These are phyloP conservation scores for Eudyptes chrysolophus DNA, from an alignment of 2,113 vertebrate genomes.

Conservation along the genomic window DNA sequence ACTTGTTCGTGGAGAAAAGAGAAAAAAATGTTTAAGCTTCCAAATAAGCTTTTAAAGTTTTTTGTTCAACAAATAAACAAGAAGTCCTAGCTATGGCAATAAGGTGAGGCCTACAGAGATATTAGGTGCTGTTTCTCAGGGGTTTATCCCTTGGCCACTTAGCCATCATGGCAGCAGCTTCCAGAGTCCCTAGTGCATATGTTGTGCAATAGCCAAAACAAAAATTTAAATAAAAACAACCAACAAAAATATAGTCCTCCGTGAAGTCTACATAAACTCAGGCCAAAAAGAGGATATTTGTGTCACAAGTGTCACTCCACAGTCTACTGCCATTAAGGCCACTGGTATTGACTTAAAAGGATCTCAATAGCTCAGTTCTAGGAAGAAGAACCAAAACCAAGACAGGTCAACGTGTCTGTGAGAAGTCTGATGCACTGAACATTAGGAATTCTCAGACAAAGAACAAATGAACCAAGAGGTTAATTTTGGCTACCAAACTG, in stretches of 20 bases:
- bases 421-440: constrained; percentile 70
- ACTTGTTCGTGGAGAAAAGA: constrained; percentile 76
- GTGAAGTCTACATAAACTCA: constrained; percentile 76
- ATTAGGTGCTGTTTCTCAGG: constrained; percentile 76
- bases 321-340: constrained; percentile 82
- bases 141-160: constrained; percentile 77
- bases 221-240: constrained; percentile 60
- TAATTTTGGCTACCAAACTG: constrained; percentile 84
- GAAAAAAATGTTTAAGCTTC: constrained; percentile 77
- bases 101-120: constrained; percentile 79
- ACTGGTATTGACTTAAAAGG: constrained; percentile 76
- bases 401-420: constrained; percentile 72
- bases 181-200: constrained; percentile 82
- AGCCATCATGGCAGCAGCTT: constrained; percentile 79
- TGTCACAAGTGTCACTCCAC: constrained; percentile 76
- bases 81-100: constrained; percentile 79
- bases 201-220: constrained; percentile 78
- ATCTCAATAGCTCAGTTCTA: constrained; percentile 75
- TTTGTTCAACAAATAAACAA: constrained; percentile 74
- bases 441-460: constrained; percentile 78
- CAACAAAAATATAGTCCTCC: constrained; percentile 73
- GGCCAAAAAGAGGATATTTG: constrained; percentile 69
- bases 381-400: constrained; percentile 72
- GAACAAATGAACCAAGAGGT: constrained; percentile 78
- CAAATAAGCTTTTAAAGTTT: constrained; percentile 78